These are phyloP conservation scores for Ichneumoninae sp. DNA, from an alignment of 2,888 invertebrate genomes.

Conservation along the genomic window DNA sequence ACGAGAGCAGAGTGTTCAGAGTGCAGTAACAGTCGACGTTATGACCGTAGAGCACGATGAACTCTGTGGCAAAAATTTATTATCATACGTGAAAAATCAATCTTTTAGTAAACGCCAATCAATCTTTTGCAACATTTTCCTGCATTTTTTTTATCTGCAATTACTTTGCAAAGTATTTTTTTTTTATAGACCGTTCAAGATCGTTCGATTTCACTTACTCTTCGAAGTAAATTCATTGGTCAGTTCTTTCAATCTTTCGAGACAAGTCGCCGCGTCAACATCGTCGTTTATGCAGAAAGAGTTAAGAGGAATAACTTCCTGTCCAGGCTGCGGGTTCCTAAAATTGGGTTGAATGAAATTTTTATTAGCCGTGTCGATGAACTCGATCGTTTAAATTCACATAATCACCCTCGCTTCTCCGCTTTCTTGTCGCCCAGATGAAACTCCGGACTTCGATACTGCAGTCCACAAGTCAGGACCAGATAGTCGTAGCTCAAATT, in stretches of 20 bases:
- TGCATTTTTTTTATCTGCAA: not conserved
- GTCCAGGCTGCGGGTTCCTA: slow-evolving; percentile 66
- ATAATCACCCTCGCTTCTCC: slow-evolving; percentile 66
- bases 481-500: slow-evolving; percentile 81
- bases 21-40: slow-evolving; percentile 89
- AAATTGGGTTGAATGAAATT: slow-evolving; percentile 47
- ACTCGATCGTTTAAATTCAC: not conserved
- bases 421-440: slow-evolving; percentile 50
- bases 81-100: not conserved
- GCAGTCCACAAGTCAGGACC: slow-evolving; percentile 79
- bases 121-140: not conserved
- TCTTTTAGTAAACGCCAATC: not conserved
- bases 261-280: slow-evolving; percentile 84
- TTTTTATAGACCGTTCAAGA: not conserved
- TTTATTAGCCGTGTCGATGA: not conserved
- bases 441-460: slow-evolving; percentile 73
- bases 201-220: slow-evolving; percentile 65
- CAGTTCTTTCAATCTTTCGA: slow-evolving; percentile 73
- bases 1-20: slow-evolving; percentile 87
- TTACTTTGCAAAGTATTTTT: not conserved
- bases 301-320: slow-evolving; percentile 85
- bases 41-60: slow-evolving; percentile 89
- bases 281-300: slow-evolving; percentile 87
- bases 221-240: slow-evolving; percentile 67
- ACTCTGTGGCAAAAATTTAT: slow-evolving; percentile 65